These are phyloP conservation scores for Cantharis lateralis DNA, from an alignment of 2,888 invertebrate species.

Conservation along the genomic window DNA sequence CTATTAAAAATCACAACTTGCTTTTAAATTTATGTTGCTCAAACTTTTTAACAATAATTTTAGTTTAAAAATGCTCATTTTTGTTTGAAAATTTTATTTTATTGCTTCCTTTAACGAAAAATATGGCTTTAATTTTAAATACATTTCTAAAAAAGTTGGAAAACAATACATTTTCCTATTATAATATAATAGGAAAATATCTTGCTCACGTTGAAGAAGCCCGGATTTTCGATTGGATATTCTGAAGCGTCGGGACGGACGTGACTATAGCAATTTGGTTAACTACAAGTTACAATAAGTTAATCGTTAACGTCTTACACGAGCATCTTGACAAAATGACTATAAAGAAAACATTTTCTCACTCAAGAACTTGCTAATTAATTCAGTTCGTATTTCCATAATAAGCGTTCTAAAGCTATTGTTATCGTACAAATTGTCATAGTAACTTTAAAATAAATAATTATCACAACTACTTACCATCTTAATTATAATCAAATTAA, in stretches of 20 bases:
- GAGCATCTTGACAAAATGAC: conserved; percentile 6
- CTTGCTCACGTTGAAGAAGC: conserved; percentile 4
- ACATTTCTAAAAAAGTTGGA: background rate
- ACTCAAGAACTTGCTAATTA: conserved; percentile 14
- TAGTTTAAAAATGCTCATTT: background rate
- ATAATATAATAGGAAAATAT: no score
- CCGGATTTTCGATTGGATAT: conserved; percentile 13
- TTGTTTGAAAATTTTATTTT: background rate
- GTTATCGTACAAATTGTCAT: background rate
- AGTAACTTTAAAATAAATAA: background rate
- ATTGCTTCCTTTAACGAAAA: background rate
- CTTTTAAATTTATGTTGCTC: background rate
- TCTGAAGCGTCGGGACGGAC: conserved; percentile 13
- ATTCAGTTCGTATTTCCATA: background rate
- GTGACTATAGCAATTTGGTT: conserved; percentile 18
- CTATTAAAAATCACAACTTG: background rate
- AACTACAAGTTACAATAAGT: conserved; percentile 14
- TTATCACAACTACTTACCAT: background rate
- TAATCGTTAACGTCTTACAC: conserved; percentile 11
- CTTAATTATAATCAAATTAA: background rate
- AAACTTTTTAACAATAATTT: background rate
- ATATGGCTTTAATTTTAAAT: background rate
- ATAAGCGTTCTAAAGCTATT: background rate
- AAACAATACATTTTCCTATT: background rate
- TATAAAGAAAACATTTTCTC: conserved; percentile 12